Percentiles rank a stretch among this genome's conserved stretches.
phyloP scores from a whole-genome alignment of 2,797 vertebrate species.

The Chaetophractus vellerosus region DNA sequence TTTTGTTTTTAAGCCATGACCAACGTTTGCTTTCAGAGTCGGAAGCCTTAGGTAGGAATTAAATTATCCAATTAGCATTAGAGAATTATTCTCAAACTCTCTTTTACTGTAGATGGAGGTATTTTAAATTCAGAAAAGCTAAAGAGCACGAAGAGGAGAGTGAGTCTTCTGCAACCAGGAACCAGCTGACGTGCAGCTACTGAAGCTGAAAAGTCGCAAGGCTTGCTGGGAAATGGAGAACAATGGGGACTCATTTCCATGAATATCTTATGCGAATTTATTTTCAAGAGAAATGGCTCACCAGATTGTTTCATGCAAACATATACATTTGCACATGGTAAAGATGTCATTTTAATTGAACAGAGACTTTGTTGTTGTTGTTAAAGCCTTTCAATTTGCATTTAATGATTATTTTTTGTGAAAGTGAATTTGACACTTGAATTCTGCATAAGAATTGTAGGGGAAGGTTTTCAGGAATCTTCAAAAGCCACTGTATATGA shows the following conservation, averaged over 20 bases:
- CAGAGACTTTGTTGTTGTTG: not conserved
- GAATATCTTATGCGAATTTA: not conserved
- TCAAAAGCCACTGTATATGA: not conserved
- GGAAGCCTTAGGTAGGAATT: not conserved
- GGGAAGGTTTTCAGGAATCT: not conserved
- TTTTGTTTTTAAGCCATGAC: not conserved
- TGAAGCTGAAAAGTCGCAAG: not conserved
- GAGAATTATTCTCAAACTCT: slow-evolving; percentile 35
- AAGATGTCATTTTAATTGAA: slow-evolving; percentile 1
- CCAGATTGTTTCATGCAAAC: not conserved
- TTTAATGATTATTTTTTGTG: slow-evolving; percentile 43
- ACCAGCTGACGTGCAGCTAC: not conserved
- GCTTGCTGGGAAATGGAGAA: slow-evolving; percentile 3
- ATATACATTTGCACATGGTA: not conserved
- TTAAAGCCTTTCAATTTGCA: slow-evolving; percentile 15
- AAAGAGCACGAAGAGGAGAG: not conserved
- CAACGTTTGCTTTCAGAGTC: not conserved
- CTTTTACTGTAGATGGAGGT: slow-evolving; percentile 40
- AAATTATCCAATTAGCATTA: slow-evolving; percentile 25
- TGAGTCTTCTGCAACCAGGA: not conserved
- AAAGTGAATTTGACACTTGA: slow-evolving; percentile 7
- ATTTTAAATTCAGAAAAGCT: slow-evolving; percentile 51
- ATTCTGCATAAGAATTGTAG: not conserved
- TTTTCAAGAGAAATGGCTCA: slow-evolving; percentile 24
- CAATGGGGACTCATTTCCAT: not conserved